These are phyloP conservation scores for Dasypus novemcinctus DNA, from an alignment of 2,113 vertebrate genomes.

Conservation along the genomic window DNA sequence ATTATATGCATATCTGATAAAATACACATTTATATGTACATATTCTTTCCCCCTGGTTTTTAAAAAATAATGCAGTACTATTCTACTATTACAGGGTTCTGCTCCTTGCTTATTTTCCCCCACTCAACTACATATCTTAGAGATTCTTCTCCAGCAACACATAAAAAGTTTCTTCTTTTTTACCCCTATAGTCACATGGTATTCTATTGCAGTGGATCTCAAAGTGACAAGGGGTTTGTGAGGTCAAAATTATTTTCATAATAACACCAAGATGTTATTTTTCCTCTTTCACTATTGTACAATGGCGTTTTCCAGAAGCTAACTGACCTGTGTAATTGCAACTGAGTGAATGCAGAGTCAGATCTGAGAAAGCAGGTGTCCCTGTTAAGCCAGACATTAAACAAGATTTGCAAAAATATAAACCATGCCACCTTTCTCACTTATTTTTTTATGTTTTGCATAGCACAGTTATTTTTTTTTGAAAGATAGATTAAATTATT, in stretches of 20 bases:
- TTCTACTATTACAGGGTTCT: background rate
- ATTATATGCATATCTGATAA: background rate
- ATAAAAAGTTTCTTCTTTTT: background rate
- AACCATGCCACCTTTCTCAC: background rate
- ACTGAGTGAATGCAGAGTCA: background rate
- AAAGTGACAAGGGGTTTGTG: background rate
- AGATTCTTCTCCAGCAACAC: background rate
- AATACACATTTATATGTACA: background rate
- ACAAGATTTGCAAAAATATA: conserved; percentile 22
- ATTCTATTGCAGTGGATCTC: background rate
- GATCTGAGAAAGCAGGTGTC: background rate
- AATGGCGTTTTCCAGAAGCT: background rate
- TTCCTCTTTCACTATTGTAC: background rate
- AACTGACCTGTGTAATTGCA: background rate
- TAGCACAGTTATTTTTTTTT: background rate
- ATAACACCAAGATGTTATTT: background rate
- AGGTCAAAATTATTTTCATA: conserved; percentile 5
- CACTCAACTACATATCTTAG: background rate
- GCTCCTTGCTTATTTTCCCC: background rate
- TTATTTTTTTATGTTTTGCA: background rate
- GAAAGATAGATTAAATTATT: background rate
- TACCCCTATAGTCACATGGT: background rate
- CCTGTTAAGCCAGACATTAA: background rate
- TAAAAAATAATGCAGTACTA: background rate
- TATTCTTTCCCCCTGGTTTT: background rate